phyloP scores from a whole-genome alignment of 2,797 vertebrate genomes.

The Spea hammondii region DNA sequence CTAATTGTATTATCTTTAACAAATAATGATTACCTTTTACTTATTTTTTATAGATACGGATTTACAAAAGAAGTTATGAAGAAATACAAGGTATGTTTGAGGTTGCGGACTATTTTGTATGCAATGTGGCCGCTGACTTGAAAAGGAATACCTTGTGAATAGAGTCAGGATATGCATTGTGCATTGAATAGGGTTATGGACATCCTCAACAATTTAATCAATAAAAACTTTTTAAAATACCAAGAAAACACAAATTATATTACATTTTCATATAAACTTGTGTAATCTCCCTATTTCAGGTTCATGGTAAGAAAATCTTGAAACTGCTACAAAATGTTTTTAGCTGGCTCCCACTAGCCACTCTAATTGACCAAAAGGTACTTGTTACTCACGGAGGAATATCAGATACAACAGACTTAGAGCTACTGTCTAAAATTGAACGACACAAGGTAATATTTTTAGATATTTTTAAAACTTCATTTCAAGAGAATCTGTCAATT shows the following conservation, averaged over 20 bases:
- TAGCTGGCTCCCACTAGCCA: slow-evolving; percentile 88
- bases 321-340: slow-evolving; percentile 87
- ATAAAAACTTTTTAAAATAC: too few relatives aligned
- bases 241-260: too few relatives aligned
- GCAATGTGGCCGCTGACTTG: too few relatives aligned
- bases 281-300: slow-evolving; percentile 60
- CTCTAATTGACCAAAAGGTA: slow-evolving; percentile 85
- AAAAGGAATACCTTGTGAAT: too few relatives aligned
- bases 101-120: too few relatives aligned
- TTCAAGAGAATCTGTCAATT: too few relatives aligned
- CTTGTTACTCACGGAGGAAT: slow-evolving; percentile 88
- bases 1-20: neutral
- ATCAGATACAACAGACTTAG: slow-evolving; percentile 83
- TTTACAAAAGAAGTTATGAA: slow-evolving; percentile 91
- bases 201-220: too few relatives aligned
- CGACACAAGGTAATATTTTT: slow-evolving; percentile 77
- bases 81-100: slow-evolving; percentile 83
- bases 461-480: too few relatives aligned
- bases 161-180: too few relatives aligned
- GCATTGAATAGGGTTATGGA: too few relatives aligned
- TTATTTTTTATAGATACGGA: slow-evolving; percentile 79
- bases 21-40: slow-evolving; percentile 49
- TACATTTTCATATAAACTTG: neutral
- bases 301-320: slow-evolving; percentile 85
- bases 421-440: slow-evolving; percentile 74